Evolutionary conservation across 2,113 vertebrate species (phyloP).

Genomic region (Gila orcuttii): DNA sequence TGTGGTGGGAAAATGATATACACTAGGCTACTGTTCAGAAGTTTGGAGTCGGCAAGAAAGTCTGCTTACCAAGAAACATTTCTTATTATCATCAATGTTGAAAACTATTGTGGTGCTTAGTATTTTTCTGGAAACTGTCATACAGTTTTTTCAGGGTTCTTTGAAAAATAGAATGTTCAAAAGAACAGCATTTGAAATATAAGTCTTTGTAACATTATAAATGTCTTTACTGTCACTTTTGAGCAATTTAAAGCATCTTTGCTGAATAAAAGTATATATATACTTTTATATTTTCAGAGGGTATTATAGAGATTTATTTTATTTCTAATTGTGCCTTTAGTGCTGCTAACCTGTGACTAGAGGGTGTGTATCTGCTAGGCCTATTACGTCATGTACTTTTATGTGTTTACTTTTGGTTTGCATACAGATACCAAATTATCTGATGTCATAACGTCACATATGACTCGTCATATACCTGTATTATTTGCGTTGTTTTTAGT

Average conservation of each 20-base stretch:
- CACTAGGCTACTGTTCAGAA: too few species aligned
- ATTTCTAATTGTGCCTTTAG: not conserved
- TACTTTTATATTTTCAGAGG: not conserved
- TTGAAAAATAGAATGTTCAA: not conserved
- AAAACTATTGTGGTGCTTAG: not conserved
- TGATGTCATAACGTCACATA: not conserved
- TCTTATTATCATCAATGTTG: not conserved
- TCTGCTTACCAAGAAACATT: too few species aligned
- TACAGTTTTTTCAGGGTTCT: not conserved
- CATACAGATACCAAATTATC: slow-evolving; percentile 12
- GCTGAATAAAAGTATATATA: too few species aligned
- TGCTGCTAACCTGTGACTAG: not conserved
- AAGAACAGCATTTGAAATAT: not conserved
- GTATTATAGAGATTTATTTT: not conserved
- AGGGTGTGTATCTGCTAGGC: slow-evolving; percentile 7
- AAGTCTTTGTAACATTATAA: not conserved
- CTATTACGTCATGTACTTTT: not conserved
- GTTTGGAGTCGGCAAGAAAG: not conserved
- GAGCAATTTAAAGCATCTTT: not conserved
- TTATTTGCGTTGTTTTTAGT: not conserved
- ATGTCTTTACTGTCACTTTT: not conserved
- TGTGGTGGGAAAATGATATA: not conserved
- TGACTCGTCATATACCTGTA: not conserved
- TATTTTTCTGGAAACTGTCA: not conserved
- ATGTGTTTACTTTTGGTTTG: slow-evolving; percentile 18